phyloP scores from a whole-genome alignment of 2,113 vertebrate species.

The Nesoenas mayeri region DNA sequence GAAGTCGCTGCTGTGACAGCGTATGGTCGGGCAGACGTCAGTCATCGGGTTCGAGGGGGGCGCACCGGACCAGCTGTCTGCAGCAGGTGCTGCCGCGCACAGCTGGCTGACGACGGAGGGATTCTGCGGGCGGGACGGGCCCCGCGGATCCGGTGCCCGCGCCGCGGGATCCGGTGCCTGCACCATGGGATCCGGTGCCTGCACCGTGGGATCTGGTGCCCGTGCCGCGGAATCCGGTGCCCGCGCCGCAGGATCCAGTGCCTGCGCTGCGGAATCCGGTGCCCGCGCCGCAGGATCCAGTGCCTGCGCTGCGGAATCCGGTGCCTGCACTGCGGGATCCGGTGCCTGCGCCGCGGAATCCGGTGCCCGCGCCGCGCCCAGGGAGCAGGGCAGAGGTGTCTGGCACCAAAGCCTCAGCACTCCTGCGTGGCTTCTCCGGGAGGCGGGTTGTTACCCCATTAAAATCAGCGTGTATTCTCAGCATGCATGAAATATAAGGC shows the following conservation, averaged over 20 bases:
- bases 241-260: too few species aligned
- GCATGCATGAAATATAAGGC: not conserved
- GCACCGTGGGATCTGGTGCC: too few species aligned
- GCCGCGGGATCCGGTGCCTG: too few species aligned
- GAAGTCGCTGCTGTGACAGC: constrained; percentile 49
- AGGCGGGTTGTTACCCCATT: not conserved
- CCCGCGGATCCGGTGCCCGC: too few species aligned
- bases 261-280: too few species aligned
- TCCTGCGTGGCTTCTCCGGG: not conserved
- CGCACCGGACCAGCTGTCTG: constrained; percentile 35
- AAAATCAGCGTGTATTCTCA: not conserved
- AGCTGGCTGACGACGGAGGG: constrained; percentile 18
- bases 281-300: too few species aligned
- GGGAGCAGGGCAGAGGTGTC: not conserved
- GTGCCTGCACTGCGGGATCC: too few species aligned
- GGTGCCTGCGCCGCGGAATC: too few species aligned
- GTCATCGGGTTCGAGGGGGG: constrained; percentile 5
- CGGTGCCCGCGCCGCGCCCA: too few species aligned
- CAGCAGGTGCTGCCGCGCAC: constrained; percentile 52
- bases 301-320: too few species aligned
- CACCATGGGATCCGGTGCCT: too few species aligned
- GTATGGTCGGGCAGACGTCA: constrained; percentile 20
- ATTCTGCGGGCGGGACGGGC: not conserved
- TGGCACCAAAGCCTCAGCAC: not conserved
- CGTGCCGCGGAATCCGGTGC: too few species aligned